These are phyloP conservation scores for Aphis craccivora DNA, from an alignment of 1,140 invertebrate genomes.

Conservation along the genomic window DNA sequence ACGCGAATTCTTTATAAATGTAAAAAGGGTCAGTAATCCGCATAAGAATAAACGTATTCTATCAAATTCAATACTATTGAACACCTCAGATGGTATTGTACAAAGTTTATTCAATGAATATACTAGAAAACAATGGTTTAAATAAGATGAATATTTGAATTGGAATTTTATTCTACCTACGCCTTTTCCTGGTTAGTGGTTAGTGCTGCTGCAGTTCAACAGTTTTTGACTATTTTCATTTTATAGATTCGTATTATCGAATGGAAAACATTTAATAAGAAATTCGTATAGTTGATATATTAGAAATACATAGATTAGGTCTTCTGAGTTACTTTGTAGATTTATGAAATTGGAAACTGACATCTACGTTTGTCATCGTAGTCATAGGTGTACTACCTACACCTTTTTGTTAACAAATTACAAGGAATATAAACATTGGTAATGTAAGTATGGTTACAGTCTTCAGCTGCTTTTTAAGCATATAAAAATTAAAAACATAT, in stretches of 20 bases:
- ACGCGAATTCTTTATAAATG: background rate
- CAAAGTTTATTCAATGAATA: background rate
- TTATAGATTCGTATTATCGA: background rate
- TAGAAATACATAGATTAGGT: background rate
- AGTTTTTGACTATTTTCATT: background rate
- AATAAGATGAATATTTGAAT: background rate
- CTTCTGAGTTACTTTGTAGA: background rate
- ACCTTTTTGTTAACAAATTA: background rate
- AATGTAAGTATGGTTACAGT: background rate
- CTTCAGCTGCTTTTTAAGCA: background rate
- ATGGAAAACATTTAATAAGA: background rate
- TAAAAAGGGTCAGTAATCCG: background rate
- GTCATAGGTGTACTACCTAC: background rate
- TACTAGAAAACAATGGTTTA: background rate
- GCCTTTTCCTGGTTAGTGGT: background rate
- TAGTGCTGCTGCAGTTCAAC: background rate
- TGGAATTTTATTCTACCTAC: background rate
- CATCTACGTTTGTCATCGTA: background rate
- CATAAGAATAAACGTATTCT: too few relatives aligned
- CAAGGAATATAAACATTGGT: background rate
- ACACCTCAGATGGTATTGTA: background rate
- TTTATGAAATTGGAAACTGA: background rate
- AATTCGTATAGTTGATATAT: background rate
- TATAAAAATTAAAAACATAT: background rate
- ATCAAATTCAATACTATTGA: background rate